phyloP scores from a whole-genome alignment of 1,140 invertebrate genomes.

The Halyomorpha halys region DNA sequence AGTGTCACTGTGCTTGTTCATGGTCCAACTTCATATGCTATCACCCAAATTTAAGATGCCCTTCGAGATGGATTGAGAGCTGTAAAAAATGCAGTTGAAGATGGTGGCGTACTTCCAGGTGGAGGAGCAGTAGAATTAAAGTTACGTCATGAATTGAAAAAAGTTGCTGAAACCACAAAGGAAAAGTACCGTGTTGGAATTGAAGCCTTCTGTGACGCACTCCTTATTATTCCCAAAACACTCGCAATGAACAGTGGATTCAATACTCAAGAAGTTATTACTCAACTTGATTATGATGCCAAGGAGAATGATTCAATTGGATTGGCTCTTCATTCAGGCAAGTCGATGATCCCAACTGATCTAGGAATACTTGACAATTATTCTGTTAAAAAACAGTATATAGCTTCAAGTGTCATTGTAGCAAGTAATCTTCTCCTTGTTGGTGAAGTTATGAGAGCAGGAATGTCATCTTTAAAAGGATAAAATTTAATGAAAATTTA shows the following conservation, averaged over 20 bases:
- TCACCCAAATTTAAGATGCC: slow-evolving; percentile 93
- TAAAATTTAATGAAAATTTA: slow-evolving; percentile 5
- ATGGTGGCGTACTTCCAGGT: slow-evolving; percentile 37
- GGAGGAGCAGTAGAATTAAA: slow-evolving; percentile 24
- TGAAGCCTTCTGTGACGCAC: slow-evolving; percentile 90
- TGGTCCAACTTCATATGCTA: slow-evolving; percentile 91
- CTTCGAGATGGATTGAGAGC: slow-evolving; percentile 90
- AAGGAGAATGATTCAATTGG: slow-evolving; percentile 51
- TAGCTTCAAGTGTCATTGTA: slow-evolving; percentile 93
- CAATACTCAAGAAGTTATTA: slow-evolving; percentile 89
- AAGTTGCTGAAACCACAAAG: slow-evolving; percentile 2
- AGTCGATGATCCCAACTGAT: slow-evolving; percentile 72
- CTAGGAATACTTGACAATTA: slow-evolving; percentile 93
- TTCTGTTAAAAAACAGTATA: slow-evolving; percentile 92
- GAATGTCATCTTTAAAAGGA: slow-evolving; percentile 88
- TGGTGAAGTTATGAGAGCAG: slow-evolving; percentile 99
- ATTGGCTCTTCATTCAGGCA: slow-evolving; percentile 79
- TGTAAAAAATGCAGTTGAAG: slow-evolving; percentile 93
- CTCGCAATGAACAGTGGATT: slow-evolving; percentile 89
- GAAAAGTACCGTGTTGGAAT: slow-evolving; percentile 63
- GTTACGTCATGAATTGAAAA: slow-evolving; percentile 1
- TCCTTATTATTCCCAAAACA: slow-evolving; percentile 92
- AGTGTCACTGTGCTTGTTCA: slow-evolving; percentile 96
- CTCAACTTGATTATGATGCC: slow-evolving; percentile 63
- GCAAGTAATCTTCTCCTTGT: slow-evolving; percentile 94